A percentile compares a stretch with the other conserved stretches of the same genome.
These are phyloP conservation scores for Ganaspis brasiliensis DNA, from an alignment of 2,888 invertebrate genomes.

Conservation along the genomic window DNA sequence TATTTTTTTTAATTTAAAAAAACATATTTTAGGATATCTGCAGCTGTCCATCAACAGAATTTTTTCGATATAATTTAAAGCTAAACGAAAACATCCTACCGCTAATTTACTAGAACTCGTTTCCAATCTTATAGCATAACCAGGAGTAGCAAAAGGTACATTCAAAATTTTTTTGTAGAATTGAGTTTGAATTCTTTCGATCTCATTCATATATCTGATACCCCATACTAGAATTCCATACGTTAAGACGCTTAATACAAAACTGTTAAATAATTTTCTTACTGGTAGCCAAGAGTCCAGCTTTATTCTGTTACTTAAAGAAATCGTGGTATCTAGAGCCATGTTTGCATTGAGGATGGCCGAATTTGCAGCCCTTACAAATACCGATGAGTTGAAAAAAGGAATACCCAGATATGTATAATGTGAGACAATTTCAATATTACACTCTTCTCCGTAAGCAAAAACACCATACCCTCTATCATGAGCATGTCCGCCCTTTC, in stretches of 20 bases:
- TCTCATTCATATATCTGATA: background rate
- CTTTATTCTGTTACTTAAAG: background rate
- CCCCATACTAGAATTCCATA: background rate
- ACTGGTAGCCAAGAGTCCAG: background rate
- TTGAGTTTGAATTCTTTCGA: slow-evolving; percentile 1
- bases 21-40: background rate
- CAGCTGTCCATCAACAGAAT: background rate
- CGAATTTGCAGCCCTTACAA: background rate
- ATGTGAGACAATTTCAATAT: background rate
- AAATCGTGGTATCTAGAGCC: background rate
- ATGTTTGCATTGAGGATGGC: background rate
- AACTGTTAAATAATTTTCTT: background rate
- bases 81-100: background rate
- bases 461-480: background rate
- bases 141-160: background rate
- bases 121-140: slow-evolving; percentile 8
- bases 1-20: background rate
- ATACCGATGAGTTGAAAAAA: background rate
- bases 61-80: slow-evolving; percentile 2
- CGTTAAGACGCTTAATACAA: background rate
- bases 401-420: slow-evolving; percentile 1
- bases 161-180: background rate
- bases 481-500: background rate
- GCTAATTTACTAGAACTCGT: background rate
- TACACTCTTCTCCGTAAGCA: background rate